Percentiles rank a stretch among this genome's conserved stretches.
phyloP scores from a whole-genome alignment of 2,888 invertebrate species.

The Argyresthia albistria region DNA sequence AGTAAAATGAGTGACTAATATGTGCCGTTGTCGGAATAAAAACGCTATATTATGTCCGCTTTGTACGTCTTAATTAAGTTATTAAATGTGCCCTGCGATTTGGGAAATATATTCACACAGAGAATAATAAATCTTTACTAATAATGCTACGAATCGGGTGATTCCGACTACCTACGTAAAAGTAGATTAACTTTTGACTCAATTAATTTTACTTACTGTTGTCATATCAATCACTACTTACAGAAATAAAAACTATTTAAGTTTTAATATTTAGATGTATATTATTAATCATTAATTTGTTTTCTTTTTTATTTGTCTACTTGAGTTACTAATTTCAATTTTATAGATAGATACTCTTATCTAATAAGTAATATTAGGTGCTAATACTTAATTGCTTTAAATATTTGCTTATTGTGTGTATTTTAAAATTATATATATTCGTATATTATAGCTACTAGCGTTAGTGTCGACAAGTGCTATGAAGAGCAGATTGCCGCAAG shows the following conservation, averaged over 20 bases:
- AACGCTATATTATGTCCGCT: not conserved
- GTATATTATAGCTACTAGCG: constrained; percentile 46
- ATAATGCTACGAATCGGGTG: no score
- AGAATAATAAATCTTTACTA: no score
- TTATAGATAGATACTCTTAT: no score
- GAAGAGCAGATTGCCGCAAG: constrained; percentile 30
- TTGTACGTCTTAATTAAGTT: not conserved
- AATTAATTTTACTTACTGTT: not conserved
- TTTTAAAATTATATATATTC: constrained; percentile 29
- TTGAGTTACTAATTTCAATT: no score
- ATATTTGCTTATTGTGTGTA: not conserved
- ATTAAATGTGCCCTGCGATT: no score
- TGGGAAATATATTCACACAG: no score
- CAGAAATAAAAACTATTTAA: no score
- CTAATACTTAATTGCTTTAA: not conserved
- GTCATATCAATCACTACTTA: no score
- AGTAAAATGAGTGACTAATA: constrained; percentile 46
- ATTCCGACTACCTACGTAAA: not conserved
- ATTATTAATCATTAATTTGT: no score
- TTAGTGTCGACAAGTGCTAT: constrained; percentile 46
- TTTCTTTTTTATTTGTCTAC: no score
- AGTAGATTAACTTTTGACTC: not conserved
- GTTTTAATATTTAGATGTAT: no score
- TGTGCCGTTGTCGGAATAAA: constrained; percentile 11
- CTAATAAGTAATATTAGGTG: no score